Evolutionary conservation across 1,140 invertebrate genomes (phyloP).

Genomic region (Drosophila lowei): DNA sequence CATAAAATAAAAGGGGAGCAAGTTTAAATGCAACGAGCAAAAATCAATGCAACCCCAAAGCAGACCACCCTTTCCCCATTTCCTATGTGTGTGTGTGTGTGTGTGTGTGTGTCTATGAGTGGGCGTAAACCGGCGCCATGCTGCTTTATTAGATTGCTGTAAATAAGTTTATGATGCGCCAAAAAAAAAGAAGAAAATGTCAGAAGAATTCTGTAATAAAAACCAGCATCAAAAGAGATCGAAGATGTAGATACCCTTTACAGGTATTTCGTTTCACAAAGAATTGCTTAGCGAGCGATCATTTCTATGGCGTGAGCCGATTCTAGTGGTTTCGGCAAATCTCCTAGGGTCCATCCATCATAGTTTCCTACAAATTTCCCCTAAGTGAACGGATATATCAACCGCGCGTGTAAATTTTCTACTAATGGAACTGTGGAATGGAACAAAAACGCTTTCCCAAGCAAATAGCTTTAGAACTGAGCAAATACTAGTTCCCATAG

Average conservation of each 20-base stretch:
- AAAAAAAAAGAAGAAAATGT: conserved; percentile 24
- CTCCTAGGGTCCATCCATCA: no score
- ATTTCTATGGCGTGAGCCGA: no score
- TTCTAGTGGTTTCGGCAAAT: no score
- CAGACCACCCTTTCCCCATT: conserved; percentile 13
- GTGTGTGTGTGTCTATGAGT: conserved; percentile 24
- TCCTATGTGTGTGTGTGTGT: conserved; percentile 36
- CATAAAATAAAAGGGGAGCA: conserved; percentile 67
- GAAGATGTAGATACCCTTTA: not conserved
- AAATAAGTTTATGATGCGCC: conserved; percentile 74
- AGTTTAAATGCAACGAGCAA: conserved; percentile 81
- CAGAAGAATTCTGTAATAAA: conserved; percentile 32
- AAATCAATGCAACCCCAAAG: conserved; percentile 80
- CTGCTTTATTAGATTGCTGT: conserved; percentile 79
- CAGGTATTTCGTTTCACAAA: no score
- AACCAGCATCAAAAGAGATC: conserved; percentile 5
- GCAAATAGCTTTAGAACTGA: no score
- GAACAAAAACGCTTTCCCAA: no score
- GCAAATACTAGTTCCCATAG: no score
- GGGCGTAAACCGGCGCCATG: conserved; percentile 69
- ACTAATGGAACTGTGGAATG: no score
- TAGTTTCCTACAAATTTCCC: no score
- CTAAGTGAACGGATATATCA: no score
- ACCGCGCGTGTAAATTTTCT: no score
- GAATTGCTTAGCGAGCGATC: no score